phyloP scores from a whole-genome alignment of 2,113 vertebrate species.

The Proteles cristata region DNA sequence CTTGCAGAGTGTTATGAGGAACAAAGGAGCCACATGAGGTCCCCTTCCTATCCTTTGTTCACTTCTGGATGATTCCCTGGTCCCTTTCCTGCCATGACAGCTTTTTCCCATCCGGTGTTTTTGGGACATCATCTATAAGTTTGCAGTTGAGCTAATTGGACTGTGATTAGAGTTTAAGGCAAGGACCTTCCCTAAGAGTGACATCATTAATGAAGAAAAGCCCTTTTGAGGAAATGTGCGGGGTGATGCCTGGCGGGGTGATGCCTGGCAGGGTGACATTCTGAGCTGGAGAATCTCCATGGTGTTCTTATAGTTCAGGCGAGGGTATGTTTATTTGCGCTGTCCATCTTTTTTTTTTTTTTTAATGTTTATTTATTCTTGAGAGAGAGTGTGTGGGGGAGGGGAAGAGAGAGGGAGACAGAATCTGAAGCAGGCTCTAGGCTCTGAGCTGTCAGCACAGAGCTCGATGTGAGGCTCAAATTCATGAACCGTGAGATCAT shows the following conservation, averaged over 20 bases:
- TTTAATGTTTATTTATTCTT: too few relatives aligned
- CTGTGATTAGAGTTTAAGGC: not conserved
- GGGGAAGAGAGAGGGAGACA: too few relatives aligned
- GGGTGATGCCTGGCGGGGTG: too few relatives aligned
- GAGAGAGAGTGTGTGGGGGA: too few relatives aligned
- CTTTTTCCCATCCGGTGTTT: not conserved
- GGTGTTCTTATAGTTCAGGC: not conserved
- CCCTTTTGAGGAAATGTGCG: not conserved
- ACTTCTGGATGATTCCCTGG: not conserved
- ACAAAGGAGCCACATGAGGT: rapidly evolving
- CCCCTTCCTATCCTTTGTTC: not conserved
- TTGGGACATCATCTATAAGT: not conserved
- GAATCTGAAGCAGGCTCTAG: too few relatives aligned
- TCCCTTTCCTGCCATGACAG: rapidly evolving
- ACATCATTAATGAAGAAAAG: not conserved
- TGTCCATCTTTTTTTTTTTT: not conserved
- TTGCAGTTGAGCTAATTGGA: not conserved
- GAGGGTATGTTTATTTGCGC: not conserved
- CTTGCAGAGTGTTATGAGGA: not conserved
- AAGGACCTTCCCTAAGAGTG: not conserved
- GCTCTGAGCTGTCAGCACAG: too few relatives aligned
- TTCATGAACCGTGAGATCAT: too few relatives aligned
- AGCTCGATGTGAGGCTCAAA: too few relatives aligned
- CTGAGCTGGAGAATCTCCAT: not conserved
- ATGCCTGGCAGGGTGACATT: too few relatives aligned